These are phyloP conservation scores for Drosophila lini DNA, from an alignment of 1,140 invertebrate species.

Conservation along the genomic window DNA sequence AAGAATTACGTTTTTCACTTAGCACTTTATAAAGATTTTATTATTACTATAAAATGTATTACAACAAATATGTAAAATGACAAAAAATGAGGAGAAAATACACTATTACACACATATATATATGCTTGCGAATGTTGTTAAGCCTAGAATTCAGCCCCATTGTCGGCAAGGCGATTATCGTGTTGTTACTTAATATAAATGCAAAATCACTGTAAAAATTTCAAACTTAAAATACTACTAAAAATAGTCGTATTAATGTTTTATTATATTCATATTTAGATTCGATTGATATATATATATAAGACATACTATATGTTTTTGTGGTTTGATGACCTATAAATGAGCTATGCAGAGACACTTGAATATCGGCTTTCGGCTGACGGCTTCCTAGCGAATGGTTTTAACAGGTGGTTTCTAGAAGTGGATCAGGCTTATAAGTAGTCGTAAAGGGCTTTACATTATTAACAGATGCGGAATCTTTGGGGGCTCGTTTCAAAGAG, in stretches of 20 bases:
- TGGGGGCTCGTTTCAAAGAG: slow-evolving; percentile 30
- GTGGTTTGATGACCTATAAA: slow-evolving; percentile 50
- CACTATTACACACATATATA: slow-evolving; percentile 61
- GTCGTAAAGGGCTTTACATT: slow-evolving; percentile 50
- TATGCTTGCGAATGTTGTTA: slow-evolving; percentile 68
- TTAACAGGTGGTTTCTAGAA: slow-evolving; percentile 81
- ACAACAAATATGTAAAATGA: slow-evolving; percentile 69
- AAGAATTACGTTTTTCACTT: slow-evolving; percentile 15
- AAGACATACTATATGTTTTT: slow-evolving; percentile 46
- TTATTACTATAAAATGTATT: slow-evolving; percentile 75
- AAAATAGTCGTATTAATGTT: slow-evolving; percentile 49
- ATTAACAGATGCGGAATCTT: slow-evolving; percentile 50
- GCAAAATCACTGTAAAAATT: slow-evolving; percentile 73
- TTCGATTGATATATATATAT: slow-evolving; percentile 56
- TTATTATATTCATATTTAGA: slow-evolving; percentile 64
- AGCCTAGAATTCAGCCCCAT: slow-evolving; percentile 62
- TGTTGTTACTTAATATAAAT: slow-evolving; percentile 72
- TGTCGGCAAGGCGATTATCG: slow-evolving; percentile 55
- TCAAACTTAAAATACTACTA: slow-evolving; percentile 64
- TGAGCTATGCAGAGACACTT: slow-evolving; percentile 54
- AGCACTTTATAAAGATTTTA: slow-evolving; percentile 67
- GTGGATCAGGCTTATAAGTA: slow-evolving; percentile 63
- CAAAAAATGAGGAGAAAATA: slow-evolving; percentile 69
- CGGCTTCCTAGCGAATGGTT: slow-evolving; percentile 54
- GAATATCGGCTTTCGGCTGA: slow-evolving; percentile 52